A percentile compares a stretch with the other conserved stretches of the same genome.
phyloP scores from a whole-genome alignment of 2,113 vertebrate species.

The Artemisiospiza belli region DNA sequence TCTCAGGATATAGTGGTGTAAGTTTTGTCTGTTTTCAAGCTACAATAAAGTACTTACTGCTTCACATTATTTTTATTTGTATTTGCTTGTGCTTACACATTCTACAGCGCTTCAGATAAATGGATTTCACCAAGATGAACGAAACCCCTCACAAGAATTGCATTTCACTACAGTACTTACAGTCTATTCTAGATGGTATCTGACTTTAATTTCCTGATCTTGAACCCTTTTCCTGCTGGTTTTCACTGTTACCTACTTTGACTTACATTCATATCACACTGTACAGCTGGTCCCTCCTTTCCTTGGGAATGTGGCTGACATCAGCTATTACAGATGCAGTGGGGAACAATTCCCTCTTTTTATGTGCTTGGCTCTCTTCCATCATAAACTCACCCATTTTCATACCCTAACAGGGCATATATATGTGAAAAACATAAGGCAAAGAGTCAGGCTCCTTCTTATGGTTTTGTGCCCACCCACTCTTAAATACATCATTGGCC shows the following conservation, averaged over 20 bases:
- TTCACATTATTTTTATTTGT: neutral
- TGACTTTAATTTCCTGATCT: neutral
- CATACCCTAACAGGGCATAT: neutral
- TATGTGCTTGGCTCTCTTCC: neutral
- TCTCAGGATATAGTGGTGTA: neutral
- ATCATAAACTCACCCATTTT: neutral
- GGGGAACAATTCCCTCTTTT: neutral
- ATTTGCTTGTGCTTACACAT: neutral
- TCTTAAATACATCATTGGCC: neutral
- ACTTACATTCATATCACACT: neutral
- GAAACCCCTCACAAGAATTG: neutral
- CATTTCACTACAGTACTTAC: neutral
- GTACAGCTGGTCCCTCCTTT: neutral
- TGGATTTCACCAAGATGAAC: neutral
- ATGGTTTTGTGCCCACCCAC: neutral
- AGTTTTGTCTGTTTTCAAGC: conserved; percentile 11
- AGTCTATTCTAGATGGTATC: neutral
- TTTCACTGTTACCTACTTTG: neutral
- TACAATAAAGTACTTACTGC: conserved; percentile 35
- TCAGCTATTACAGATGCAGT: neutral
- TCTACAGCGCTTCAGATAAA: neutral
- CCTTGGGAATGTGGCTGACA: neutral
- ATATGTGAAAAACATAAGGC: neutral
- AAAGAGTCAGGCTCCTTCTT: neutral
- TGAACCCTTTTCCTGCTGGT: neutral